Base-by-base conservation (phyloP, 2,888 invertebrate species). In the Mimachlamys varia region DNA sequence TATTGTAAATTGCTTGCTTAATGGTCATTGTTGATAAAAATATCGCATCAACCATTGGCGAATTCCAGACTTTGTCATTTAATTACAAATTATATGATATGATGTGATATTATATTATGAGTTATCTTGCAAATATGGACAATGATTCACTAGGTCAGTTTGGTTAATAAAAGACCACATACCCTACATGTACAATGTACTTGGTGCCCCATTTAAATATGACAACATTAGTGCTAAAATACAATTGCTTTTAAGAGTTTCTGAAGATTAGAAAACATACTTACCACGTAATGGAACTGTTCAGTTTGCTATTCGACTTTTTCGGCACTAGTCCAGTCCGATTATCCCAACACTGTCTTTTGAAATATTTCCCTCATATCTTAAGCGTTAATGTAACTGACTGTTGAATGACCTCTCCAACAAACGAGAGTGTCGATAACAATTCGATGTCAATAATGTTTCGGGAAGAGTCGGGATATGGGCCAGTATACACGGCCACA, bases 401-500 rank as follows among this genome's bases (percentile, higher is more conserved):
- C 12, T 27, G 22, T 62, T 22, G 22, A 62, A 62, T 62, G 62
- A 1, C n/a, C 17, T 17, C 22, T 62, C 22, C 22, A 76, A 15
- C 76, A 7, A 76, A 33, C 76, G 76, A 76, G 76, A 76, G 76
- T 76, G 76, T 22, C 27, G 76, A 4, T 27, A 76, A 76, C 76
- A 76, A 76, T 33, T 76, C 33, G 15, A 76, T 76, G 76, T 62
- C 22, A n/a, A 62, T 62, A 62, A 44, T 44, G 62, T 53, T 53
- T 17, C 17, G n/a, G n/a, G 62, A n/a, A 62, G 22, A n/a, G 3
- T 62, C 22, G 62, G 62, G 62, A 22, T 62, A 17, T 62, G 62
- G 62, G 62, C 62, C 62, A 62, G 62, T 62, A 62, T n/a, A 62
- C 62, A 62, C n/a, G 17, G 62, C 22, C 62, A 62, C 17, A n/a